These are phyloP conservation scores for Ceyx erithaca DNA, from an alignment of 2,797 vertebrate genomes.

Conservation along the genomic window DNA sequence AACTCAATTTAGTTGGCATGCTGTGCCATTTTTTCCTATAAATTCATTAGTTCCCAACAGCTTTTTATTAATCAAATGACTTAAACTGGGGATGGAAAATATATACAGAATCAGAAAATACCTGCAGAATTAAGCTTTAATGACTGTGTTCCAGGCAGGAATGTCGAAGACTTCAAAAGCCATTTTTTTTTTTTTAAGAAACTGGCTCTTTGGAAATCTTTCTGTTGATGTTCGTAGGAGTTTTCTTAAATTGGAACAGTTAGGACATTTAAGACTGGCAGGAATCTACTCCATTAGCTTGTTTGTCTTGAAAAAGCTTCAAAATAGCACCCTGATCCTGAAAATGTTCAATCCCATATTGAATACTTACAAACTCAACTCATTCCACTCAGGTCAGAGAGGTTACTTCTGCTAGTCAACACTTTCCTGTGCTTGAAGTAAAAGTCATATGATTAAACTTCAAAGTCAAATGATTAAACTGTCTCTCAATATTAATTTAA, in stretches of 20 bases:
- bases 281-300: not conserved
- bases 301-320: not conserved
- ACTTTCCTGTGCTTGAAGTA: not conserved
- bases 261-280: not conserved
- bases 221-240: not conserved
- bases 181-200: not conserved
- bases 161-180: constrained; percentile 6
- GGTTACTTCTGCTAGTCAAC: not conserved
- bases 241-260: not conserved
- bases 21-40: constrained; percentile 34
- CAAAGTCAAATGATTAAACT: not conserved
- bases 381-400: not conserved
- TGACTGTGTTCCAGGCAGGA: not conserved
- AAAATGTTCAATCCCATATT: not conserved
- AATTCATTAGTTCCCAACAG: constrained; percentile 10
- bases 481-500: not conserved
- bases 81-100: not conserved
- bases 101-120: not conserved
- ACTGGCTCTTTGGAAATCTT: not conserved
- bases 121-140: not conserved
- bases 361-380: not conserved
- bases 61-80: not conserved
- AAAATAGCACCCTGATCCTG: not conserved
- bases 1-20: constrained; percentile 3
- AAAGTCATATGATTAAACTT: not conserved